Percentiles rank a stretch among this genome's conserved stretches.
These are phyloP conservation scores for Corynorhinus townsendii DNA, from an alignment of 2,113 vertebrate species.

Conservation along the genomic window DNA sequence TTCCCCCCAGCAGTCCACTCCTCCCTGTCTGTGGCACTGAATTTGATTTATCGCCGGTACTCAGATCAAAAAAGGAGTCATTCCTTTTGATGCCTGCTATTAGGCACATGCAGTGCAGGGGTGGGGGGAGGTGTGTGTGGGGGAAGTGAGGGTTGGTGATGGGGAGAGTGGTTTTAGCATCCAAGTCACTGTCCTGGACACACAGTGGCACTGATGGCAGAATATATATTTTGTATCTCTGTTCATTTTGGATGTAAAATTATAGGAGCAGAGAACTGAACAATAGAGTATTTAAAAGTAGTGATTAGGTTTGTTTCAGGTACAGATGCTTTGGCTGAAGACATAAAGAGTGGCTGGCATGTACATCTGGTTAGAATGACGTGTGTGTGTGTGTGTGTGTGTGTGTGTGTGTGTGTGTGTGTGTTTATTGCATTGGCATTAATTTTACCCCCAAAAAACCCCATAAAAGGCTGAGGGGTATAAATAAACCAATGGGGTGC, in stretches of 20 bases:
- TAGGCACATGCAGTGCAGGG: not conserved
- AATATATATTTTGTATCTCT: not conserved
- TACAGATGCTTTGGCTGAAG: not conserved
- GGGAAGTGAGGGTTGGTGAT: not conserved
- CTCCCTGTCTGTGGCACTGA: conserved; percentile 43
- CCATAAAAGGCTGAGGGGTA: not conserved
- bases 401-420: no score
- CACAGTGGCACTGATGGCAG: not conserved
- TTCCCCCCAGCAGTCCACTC: conserved; percentile 13
- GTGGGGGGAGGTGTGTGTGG: not conserved
- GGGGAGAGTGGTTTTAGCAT: not conserved
- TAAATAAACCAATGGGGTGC: not conserved
- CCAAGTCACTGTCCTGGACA: not conserved
- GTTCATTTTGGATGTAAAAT: not conserved
- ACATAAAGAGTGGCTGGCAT: not conserved
- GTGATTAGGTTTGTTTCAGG: not conserved
- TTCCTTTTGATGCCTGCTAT: conserved; percentile 59
- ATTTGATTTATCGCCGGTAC: conserved; percentile 34
- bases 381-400: no score
- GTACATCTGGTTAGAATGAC: not conserved
- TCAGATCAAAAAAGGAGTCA: conserved; percentile 64
- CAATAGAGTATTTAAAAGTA: not conserved
- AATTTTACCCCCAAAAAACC: not conserved
- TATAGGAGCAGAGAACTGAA: not conserved
- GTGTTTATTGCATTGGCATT: not conserved